Percentiles rank a stretch among this genome's conserved stretches.
phyloP scores from a whole-genome alignment of 2,888 invertebrate species.

The Sminthurides aquaticus region DNA sequence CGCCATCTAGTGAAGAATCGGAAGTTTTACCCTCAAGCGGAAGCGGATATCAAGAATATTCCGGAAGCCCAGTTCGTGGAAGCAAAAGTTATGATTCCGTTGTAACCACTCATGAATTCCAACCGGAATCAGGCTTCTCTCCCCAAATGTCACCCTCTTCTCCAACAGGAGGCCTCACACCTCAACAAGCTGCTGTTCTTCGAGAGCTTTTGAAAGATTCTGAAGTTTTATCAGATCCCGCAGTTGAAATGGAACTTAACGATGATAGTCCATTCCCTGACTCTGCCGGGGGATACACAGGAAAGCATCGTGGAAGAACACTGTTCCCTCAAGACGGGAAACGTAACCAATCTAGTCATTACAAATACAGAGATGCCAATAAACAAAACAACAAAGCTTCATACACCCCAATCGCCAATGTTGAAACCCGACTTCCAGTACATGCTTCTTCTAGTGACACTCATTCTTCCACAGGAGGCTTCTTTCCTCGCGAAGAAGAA shows the following conservation, averaged over 20 bases:
- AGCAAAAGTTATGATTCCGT: not conserved
- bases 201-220: slow-evolving; percentile 18
- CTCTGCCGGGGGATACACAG: not conserved
- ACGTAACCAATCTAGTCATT: not conserved
- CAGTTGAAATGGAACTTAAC: slow-evolving; percentile 1
- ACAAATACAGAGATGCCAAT: not conserved
- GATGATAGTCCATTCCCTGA: slow-evolving; percentile 9
- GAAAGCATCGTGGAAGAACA: slow-evolving; percentile 14
- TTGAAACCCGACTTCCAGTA: slow-evolving; percentile 31
- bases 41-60: not conserved
- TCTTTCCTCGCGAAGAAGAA: not conserved
- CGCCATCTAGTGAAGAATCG: not conserved
- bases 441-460: slow-evolving; percentile 27
- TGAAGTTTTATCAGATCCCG: slow-evolving; percentile 4
- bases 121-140: not conserved
- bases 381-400: not conserved
- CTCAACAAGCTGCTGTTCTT: slow-evolving; percentile 28
- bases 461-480: slow-evolving; percentile 19
- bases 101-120: not conserved
- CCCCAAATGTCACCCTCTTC: slow-evolving; percentile 1
- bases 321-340: slow-evolving; percentile 16
- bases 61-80: not conserved
- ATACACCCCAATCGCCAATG: slow-evolving; percentile 4
- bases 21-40: not conserved
- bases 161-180: slow-evolving; percentile 27